phyloP scores from a whole-genome alignment of 1,140 invertebrate species.

The Halyomorpha halys region DNA sequence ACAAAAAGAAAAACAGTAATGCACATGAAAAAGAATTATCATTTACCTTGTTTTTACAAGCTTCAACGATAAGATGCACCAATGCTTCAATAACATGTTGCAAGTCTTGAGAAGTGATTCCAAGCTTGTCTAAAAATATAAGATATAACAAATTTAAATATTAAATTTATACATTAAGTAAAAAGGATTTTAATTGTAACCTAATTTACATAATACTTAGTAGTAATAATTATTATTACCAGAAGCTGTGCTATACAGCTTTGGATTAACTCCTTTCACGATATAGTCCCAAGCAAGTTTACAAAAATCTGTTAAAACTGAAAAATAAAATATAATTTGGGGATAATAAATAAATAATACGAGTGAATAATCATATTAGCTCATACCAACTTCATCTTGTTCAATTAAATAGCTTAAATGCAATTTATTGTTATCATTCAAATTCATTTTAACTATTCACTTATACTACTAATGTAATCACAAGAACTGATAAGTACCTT shows the following conservation, averaged over 20 bases:
- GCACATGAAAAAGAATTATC: background rate
- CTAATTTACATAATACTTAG: background rate
- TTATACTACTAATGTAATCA: too few relatives aligned
- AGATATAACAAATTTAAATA: background rate
- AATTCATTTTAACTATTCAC: background rate
- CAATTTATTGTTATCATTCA: slow-evolving; percentile 13
- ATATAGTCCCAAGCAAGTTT: slow-evolving; percentile 17
- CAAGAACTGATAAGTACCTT: too few relatives aligned
- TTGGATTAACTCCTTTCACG: slow-evolving; percentile 18
- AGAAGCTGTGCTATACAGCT: slow-evolving; percentile 19
- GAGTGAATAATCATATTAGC: background rate
- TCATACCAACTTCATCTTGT: slow-evolving; percentile 9
- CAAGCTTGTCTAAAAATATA: slow-evolving; percentile 18
- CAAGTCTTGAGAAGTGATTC: slow-evolving; percentile 1
- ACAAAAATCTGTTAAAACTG: slow-evolving; percentile 23
- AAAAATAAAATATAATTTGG: slow-evolving; percentile 16
- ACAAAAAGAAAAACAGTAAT: background rate
- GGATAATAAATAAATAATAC: background rate
- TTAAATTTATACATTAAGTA: background rate
- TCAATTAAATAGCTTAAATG: slow-evolving; percentile 7
- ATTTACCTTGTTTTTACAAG: slow-evolving; percentile 22
- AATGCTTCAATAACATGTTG: slow-evolving; percentile 21
- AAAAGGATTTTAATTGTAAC: background rate
- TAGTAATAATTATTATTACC: background rate
- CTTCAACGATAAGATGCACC: slow-evolving; percentile 15